These are phyloP conservation scores for Lutjanus erythropterus DNA, from an alignment of 2,113 vertebrate species.

Conservation along the genomic window DNA sequence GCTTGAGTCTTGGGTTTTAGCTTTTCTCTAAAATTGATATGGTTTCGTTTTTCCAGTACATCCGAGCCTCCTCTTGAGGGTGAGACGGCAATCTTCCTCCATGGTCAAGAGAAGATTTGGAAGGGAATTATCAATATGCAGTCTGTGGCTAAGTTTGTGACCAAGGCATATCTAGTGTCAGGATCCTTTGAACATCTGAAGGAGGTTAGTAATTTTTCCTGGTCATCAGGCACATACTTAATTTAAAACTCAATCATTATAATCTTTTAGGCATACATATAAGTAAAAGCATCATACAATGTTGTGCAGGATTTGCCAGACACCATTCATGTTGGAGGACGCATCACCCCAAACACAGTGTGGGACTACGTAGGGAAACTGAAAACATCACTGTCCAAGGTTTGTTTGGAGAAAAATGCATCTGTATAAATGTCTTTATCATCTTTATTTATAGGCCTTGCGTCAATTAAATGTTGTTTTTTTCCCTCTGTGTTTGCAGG, in stretches of 20 bases:
- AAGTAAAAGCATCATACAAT: neutral
- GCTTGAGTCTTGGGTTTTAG: neutral
- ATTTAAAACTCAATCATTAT: neutral
- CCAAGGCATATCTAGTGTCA: constrained; percentile 97
- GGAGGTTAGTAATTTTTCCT: constrained; percentile 87
- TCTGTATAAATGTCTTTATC: neutral
- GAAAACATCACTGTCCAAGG: constrained; percentile 97
- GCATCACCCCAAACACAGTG: constrained; percentile 95
- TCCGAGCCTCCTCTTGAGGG: constrained; percentile 90
- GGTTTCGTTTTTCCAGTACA: constrained; percentile 81
- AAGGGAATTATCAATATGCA: constrained; percentile 99
- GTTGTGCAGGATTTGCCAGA: constrained; percentile 94
- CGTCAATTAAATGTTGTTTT: neutral
- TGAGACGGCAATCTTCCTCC: constrained; percentile 93
- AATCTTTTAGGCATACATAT: too few species aligned
- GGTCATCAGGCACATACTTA: neutral
- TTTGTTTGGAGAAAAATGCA: constrained; percentile 71
- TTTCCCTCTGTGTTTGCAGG: constrained; percentile 82
- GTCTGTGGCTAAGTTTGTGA: constrained; percentile 97
- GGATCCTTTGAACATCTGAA: constrained; percentile 95
- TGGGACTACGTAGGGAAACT: constrained; percentile 99
- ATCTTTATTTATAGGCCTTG: neutral
- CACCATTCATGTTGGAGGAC: constrained; percentile 95
- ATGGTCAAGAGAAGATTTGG: constrained; percentile 95
- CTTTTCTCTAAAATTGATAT: constrained; percentile 8